phyloP scores from a whole-genome alignment of 2,888 invertebrate genomes.

The Zootermopsis nevadensis region DNA sequence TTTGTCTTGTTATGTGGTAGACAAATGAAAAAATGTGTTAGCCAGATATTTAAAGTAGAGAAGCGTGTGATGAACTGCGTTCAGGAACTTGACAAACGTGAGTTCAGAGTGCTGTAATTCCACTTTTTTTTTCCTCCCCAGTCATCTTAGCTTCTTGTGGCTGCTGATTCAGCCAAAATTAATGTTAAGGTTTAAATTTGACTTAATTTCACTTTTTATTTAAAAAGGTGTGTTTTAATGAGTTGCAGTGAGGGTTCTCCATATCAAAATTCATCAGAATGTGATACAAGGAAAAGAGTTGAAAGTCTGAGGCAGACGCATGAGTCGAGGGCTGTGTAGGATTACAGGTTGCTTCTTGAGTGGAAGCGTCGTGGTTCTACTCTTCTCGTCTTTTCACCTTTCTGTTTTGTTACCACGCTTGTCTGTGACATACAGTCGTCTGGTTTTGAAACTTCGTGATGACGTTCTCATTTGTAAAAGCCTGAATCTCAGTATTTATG shows the following conservation, averaged over 20 bases:
- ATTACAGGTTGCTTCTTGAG: no score
- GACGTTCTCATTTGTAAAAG: not conserved
- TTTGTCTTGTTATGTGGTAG: no score
- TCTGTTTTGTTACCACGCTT: not conserved
- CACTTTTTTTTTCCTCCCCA: not conserved
- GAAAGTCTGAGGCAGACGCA: not conserved
- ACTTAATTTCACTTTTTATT: not conserved
- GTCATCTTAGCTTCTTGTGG: no score
- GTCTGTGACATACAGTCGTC: not conserved
- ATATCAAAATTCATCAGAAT: not conserved
- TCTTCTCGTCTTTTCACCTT: not conserved
- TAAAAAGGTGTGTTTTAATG: not conserved
- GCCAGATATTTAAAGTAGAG: not conserved
- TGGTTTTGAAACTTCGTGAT: not conserved
- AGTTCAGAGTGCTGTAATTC: not conserved
- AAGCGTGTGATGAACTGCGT: no score
- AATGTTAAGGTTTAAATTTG: not conserved
- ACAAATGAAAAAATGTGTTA: not conserved
- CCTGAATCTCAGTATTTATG: conserved; percentile 18
- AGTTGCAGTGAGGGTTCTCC: not conserved
- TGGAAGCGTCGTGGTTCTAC: not conserved
- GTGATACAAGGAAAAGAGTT: not conserved
- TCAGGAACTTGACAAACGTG: no score
- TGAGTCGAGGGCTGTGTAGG: no score
- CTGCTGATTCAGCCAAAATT: not conserved